Evolutionary conservation across 2,888 invertebrate genomes (phyloP).

Genomic region (Steinernema carpocapsae): DNA sequence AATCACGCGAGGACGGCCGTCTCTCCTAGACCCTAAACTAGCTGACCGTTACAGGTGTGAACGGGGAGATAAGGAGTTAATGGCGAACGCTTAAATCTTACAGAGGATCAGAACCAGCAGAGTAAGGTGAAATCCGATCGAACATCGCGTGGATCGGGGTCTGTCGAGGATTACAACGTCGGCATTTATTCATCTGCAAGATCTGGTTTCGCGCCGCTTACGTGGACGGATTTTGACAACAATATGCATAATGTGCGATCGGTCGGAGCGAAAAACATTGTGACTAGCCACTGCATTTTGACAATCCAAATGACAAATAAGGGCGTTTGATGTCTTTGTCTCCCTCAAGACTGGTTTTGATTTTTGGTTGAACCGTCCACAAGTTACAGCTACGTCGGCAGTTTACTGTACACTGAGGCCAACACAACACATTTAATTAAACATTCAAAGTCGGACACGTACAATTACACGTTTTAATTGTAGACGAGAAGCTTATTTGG

Average conservation of each 20-base stretch:
- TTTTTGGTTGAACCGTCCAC: not conserved
- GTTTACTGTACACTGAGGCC: not conserved
- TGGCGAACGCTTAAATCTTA: not conserved
- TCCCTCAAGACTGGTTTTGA: slow-evolving; percentile 11
- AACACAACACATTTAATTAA: not conserved
- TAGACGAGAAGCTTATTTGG: not conserved
- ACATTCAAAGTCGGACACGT: not conserved
- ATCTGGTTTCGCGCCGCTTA: slow-evolving; percentile 33
- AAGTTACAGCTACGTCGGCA: not conserved
- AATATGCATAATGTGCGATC: slow-evolving; percentile 17
- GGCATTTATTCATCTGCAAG: slow-evolving; percentile 21
- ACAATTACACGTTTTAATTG: not conserved
- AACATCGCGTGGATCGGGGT: slow-evolving; percentile 2
- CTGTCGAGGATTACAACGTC: slow-evolving; percentile 23
- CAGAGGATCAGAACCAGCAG: not conserved
- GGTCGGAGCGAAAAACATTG: not conserved
- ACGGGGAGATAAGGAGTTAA: not conserved
- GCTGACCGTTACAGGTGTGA: too few species aligned
- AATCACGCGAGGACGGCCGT: too few species aligned
- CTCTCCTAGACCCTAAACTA: too few species aligned
- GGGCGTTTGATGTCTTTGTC: not conserved
- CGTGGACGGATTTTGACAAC: slow-evolving; percentile 25
- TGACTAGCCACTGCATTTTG: not conserved
- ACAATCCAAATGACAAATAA: slow-evolving; percentile 1
- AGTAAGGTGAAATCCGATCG: slow-evolving; percentile 6